Conservation (phyloP, 2,797 vertebrate species). For the Anas georgica region DNA sequence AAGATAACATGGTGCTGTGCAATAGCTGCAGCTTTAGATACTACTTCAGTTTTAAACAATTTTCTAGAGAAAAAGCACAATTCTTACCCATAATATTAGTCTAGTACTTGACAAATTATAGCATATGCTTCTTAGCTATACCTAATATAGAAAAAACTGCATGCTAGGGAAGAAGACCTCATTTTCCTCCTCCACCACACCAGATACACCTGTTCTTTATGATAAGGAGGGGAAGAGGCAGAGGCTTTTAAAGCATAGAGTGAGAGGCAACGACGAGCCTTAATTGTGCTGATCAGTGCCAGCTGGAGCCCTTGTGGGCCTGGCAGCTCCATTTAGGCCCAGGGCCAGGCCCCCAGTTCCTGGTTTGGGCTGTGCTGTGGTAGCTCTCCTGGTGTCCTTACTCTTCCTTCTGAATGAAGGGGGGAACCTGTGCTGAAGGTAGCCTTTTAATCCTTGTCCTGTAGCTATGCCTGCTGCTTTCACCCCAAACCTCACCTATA, state of each 20-base stretch:
- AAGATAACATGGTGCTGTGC: slow-evolving; percentile 31
- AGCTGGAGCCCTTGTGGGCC: no score
- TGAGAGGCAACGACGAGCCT: fast-evolving
- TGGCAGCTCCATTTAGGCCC: neutral
- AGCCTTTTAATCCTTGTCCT: neutral
- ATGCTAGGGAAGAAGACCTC: neutral
- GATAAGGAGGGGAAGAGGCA: fast-evolving
- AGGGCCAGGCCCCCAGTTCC: fast-evolving
- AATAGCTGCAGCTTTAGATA: slow-evolving; percentile 38
- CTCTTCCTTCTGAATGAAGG: fast-evolving
- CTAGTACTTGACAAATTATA: neutral
- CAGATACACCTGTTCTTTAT: neutral
- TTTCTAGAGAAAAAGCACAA: slow-evolving; percentile 27
- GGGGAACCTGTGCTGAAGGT: fast-evolving
- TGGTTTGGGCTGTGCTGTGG: fast-evolving
- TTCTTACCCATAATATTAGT: slow-evolving; percentile 16
- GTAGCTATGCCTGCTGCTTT: neutral
- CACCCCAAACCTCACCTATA: fast-evolving
- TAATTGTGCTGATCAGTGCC: no score
- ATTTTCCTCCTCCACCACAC: neutral
- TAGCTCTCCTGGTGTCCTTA: fast-evolving
- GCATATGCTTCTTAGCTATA: neutral
- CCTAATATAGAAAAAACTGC: neutral
- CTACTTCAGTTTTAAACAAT: slow-evolving; percentile 41
- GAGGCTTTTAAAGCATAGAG: neutral